Base-by-base conservation (phyloP, 2,888 invertebrate species). In the Zygaena filipendulae region DNA sequence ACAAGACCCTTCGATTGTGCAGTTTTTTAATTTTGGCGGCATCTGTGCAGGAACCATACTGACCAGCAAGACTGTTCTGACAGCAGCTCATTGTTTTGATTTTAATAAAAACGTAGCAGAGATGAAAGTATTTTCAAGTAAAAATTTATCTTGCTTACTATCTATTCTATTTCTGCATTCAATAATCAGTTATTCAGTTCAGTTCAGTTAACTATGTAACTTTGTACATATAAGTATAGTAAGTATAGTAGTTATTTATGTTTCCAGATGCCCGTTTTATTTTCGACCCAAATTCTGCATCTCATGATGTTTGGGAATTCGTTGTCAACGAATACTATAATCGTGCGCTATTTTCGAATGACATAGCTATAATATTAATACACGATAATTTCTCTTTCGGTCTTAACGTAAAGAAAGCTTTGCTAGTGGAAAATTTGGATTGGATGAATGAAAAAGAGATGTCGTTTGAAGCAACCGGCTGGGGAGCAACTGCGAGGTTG, bases 31-130 rank as follows among this genome's bases (percentile, higher is more conserved):
- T 29, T 32, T 22, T 3, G 52, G 50, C 2, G 46, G 47, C 0
- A 31, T 59, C 4, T 60, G 59, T 20, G 46, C 51, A 3, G 59
- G 54, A 1, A 37, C 36, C 2, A 55, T 59, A 11, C 31, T 60
- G 13, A 49, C 52, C 3, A 45, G 32, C 9, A 53, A 49, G 34
- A 43, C 39, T 5, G 48, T 57, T 1, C 21, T 60, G n/a, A 57
- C 59, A 3, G 58, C 56, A 3, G 59, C 54, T 0, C 60, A 60
- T 36, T 60, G 60, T 19, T 57, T 60, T 19, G 52, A 52, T 27
- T 34, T 39, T 9, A 58, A 52, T 25, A 38, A 22, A 5, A 50
- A 56, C 31, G 34, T 50, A 7, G 43, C 35, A 3, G 52, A 55
- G 25, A 59, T 60, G 55, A 38, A 38, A 27, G 38, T 59, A 16